Evolutionary conservation across 2,797 vertebrate genomes (phyloP), one percentile per base, ranked within the genome.

Genomic region (Sebastes vulpes): DNA sequence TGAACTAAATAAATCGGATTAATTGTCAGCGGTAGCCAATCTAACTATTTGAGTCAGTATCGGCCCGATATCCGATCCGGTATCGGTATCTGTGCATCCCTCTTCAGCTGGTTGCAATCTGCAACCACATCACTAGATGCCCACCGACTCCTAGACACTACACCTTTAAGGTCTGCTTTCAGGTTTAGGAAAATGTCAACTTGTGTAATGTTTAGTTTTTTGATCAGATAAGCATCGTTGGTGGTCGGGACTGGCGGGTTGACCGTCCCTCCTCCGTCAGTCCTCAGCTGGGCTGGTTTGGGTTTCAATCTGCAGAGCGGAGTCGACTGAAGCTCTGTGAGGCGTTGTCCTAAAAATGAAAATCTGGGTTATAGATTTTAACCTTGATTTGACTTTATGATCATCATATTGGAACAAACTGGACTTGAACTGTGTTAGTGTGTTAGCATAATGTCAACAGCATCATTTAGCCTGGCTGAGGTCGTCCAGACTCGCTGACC

Each of bases 401-500:
- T 56, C 16, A 26, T 42, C 28, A 16, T 21, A 3, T 21, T 9
- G 25, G 20, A 11, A n/a, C 26, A 21, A 4, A 63, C 26, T 58
- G 35, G 26, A 18, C n/a, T n/a, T 31, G n/a, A 76, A 48, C 14
- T 4, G 35, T 4, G 14, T 58, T 1, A 1, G 9, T 16, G 28
- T 60, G 4, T 50, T 20, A 50, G 32, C 56, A 48, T 56, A 16
- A 68, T 35, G 48, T 65, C 58, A 54, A 1, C 26, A 4, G 9
- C 48, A 10, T 60, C 52, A 9, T 60, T 69, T 0, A 23, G 9
- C 71, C 18, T 1, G 3, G 48, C 35, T 58, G 59, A 74, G 70
- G 18, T 26, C 58, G 53, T 75, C 69, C 75, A 18, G 3, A 29
- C 72, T 53, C 38, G 2, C 46, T 61, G 83, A 76, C 75, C 72